These are phyloP conservation scores for Chrysopilus asiliformis DNA, from an alignment of 2,888 invertebrate genomes.

Conservation along the genomic window DNA sequence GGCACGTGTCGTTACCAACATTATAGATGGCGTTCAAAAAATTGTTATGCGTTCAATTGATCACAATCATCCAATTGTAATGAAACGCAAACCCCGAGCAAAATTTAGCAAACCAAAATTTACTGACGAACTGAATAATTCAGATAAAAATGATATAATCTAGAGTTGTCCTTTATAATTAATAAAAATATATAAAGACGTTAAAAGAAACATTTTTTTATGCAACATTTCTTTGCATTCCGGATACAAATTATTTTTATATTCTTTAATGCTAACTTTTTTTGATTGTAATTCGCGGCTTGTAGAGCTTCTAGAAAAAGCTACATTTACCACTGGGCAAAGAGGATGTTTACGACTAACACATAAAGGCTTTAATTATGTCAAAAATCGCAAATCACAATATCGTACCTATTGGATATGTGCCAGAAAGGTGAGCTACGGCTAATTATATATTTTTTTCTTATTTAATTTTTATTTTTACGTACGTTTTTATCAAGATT, in stretches of 20 bases:
- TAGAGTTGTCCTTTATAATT: too few species aligned
- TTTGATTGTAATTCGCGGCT: too few species aligned
- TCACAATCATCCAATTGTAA: constrained; percentile 29
- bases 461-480: too few species aligned
- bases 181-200: too few species aligned
- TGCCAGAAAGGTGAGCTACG: constrained; percentile 26
- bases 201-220: too few species aligned
- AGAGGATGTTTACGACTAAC: constrained; percentile 29
- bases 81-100: constrained; percentile 23
- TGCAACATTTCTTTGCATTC: too few species aligned
- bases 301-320: constrained; percentile 22
- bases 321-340: constrained; percentile 32
- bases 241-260: too few species aligned
- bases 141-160: too few species aligned
- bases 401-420: constrained; percentile 35
- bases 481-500: too few species aligned
- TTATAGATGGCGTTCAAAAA: constrained; percentile 31
- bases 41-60: constrained; percentile 30
- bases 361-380: constrained; percentile 27
- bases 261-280: too few species aligned
- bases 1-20: constrained; percentile 33
- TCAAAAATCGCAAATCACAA: constrained; percentile 31
- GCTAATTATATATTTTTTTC: background rate
- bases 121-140: background rate
- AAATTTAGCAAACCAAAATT: too few species aligned